Evolutionary conservation across 1,140 invertebrate genomes (phyloP), one percentile per base, ranked within the genome.

Genomic region (Subanguina moxae): DNA sequence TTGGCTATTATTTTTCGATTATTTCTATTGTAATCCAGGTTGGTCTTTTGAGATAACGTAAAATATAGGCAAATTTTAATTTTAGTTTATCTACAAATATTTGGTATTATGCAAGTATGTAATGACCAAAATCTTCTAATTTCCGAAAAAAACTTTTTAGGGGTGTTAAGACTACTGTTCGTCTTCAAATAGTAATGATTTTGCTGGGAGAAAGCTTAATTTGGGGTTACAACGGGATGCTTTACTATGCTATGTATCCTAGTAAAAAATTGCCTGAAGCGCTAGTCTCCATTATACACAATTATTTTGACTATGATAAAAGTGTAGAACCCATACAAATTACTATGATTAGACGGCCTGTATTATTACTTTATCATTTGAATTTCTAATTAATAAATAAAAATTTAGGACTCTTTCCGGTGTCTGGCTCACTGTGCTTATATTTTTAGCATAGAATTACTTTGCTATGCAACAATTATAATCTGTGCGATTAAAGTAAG

Each of bases 1-100:
- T 61, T 28, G 58, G 58, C n/a, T 61, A 61, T n/a, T 61, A 61
- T 17, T 61, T 61, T 28, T 61, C 58, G 28, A 45, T 61, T 28
- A 45, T 61, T 45, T 61, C 58, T 15, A 61, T 61, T 28, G 58
- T 61, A 3, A 45, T 61, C 52, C 52, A 38, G 32, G 32, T 38
- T n/a, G 11, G 11, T 38, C 3, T 38, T 38, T 38, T 38, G 32
- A 38, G 32, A n/a, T n/a, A n/a, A n/a, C n/a, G n/a, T 38, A 38
- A 38, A 38, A 38, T 38, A 38, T 38, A n/a, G n/a, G n/a, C n/a
- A n/a, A n/a, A n/a, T 38, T 38, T 11, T 38, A 11, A 5, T 38
- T 38, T 52, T 15, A 61, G 58, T 61, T 61, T 17, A n/a, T 61
- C 15, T 61, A 61, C 27, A 19, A 27, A 30, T 61, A 61, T 45